Base-by-base conservation (phyloP, 1,140 invertebrate genomes). In the Apis cerana region DNA sequence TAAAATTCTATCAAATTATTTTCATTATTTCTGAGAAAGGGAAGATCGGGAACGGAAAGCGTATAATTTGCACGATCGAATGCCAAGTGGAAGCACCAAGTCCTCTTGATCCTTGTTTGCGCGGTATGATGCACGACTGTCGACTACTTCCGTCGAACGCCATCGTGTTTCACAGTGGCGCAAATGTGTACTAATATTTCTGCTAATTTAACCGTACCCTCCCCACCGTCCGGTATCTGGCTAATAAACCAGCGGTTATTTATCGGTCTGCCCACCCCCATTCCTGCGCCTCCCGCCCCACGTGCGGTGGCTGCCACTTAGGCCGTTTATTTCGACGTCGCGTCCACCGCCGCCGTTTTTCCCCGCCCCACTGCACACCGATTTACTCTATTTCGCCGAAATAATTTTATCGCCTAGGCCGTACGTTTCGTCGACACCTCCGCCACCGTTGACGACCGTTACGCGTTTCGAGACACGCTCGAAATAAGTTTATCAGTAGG, bases 211-310 rank as follows among this genome's bases (percentile, higher is more conserved):
- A 90, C 92, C 91, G 78, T 77, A 84, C 84, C 91, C 85, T 84
- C 85, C 84, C 75, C 19, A 2, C 70, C 81, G 75, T 80, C 84
- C 80, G 85, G 83, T 88, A 89, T 86, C 88, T 87, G 85, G 89
- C 91, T 94, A 93, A 94, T 94, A 94, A 94, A 94, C 89, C 91
- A 94, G 93, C 91, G 89, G 93, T 94, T 94, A 94, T 94, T 94
- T 94, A 94, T 94, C 87, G 87, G 88, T 72, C 77, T 80, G 81
- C 75, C 82, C 83, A 82, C 64, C 83, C 50, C 59, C 52, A 86
- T 84, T 56, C 61, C 43, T 70, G 67, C 64, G 65, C 61, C 88
- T 89, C 74, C 83, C 27, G 64, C 43, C 72, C 76, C 82, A 74
- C 80, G 43, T 54, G 85, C 80, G 86, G 80, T 76, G 83, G 84